Conservation (phyloP, 2,888 invertebrate genomes). For the Limenitis arthemis region DNA sequence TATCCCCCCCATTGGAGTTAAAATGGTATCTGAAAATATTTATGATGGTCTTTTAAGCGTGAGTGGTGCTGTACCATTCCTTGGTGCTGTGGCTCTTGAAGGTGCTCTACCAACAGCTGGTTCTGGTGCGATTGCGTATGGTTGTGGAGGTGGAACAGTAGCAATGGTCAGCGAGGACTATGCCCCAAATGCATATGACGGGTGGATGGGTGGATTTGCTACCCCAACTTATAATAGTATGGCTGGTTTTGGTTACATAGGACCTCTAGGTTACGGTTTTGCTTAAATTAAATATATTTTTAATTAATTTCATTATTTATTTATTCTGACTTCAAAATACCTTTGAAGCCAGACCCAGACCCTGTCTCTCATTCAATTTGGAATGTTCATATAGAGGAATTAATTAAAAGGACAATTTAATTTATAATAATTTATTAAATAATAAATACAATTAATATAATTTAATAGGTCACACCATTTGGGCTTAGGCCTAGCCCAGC, state of each 20-base stretch:
- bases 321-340: neutral
- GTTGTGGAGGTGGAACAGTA: slow-evolving; percentile 30
- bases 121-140: slow-evolving; percentile 30
- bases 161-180: slow-evolving; percentile 25
- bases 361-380: no score
- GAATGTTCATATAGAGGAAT: no score
- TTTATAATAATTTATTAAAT: neutral
- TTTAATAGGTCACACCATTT: neutral
- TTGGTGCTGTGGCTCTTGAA: slow-evolving; percentile 35
- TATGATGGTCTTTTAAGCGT: slow-evolving; percentile 32
- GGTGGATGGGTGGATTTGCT: neutral
- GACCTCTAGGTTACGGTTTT: neutral
- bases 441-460: neutral
- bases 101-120: slow-evolving; percentile 30
- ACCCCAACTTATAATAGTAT: neutral
- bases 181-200: slow-evolving; percentile 4
- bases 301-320: neutral
- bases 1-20: slow-evolving; percentile 33
- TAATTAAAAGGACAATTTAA: no score
- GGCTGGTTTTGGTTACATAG: neutral
- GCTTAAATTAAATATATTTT: neutral
- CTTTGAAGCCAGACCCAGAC: neutral
- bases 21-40: slow-evolving; percentile 32
- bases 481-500: neutral
- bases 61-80: slow-evolving; percentile 34